Conservation (phyloP, 2,113 vertebrate genomes). For the Toxotes chatareus region DNA sequence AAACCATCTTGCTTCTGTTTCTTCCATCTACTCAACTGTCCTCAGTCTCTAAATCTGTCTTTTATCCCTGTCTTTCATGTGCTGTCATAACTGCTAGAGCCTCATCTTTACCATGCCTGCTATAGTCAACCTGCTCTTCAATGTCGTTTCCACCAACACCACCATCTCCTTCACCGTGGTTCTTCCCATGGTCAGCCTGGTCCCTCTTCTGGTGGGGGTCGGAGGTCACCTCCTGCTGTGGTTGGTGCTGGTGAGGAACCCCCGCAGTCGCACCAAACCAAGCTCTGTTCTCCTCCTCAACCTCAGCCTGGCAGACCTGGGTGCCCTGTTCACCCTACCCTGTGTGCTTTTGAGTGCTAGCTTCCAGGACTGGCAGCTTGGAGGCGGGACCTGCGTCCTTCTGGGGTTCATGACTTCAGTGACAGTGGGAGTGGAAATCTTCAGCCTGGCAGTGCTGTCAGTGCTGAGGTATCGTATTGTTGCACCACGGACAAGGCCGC, state of each 20-base stretch:
- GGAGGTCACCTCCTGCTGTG: constrained; percentile 81
- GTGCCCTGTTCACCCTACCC: constrained; percentile 79
- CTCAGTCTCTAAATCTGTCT: not conserved
- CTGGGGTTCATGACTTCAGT: constrained; percentile 81
- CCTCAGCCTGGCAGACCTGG: constrained; percentile 80
- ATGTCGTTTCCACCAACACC: constrained; percentile 81
- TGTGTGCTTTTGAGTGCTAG: constrained; percentile 76
- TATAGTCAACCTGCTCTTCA: constrained; percentile 83
- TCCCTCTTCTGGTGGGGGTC: constrained; percentile 76
- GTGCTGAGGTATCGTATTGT: constrained; percentile 77
- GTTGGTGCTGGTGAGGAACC: constrained; percentile 78
- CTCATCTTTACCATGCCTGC: constrained; percentile 69
- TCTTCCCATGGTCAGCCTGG: constrained; percentile 77
- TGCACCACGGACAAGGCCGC: constrained; percentile 48
- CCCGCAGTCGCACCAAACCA: constrained; percentile 71
- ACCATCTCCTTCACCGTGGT: constrained; percentile 79
- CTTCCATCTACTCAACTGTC: not conserved
- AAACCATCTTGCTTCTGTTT: not conserved
- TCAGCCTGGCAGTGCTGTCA: constrained; percentile 77
- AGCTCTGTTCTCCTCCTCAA: constrained; percentile 80
- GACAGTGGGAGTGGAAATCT: constrained; percentile 79
- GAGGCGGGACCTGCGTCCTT: constrained; percentile 73
- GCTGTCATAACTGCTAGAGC: not conserved
- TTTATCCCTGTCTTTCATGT: not conserved
- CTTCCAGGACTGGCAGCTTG: constrained; percentile 78